Evolutionary conservation across 2,888 invertebrate genomes (phyloP), one percentile per base, ranked within the genome.

Genomic region (Nephrocerus scutellatus): DNA sequence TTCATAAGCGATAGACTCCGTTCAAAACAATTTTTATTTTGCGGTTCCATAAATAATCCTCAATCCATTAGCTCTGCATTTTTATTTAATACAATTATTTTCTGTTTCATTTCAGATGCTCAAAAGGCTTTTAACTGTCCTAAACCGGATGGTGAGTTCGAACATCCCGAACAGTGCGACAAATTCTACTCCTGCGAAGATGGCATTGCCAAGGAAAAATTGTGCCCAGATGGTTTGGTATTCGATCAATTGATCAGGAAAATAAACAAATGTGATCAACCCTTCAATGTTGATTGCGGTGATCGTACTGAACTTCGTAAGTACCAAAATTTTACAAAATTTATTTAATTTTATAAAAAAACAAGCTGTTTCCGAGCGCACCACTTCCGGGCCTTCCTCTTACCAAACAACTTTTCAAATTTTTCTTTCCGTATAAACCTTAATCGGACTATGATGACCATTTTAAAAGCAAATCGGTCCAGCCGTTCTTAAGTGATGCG

Each of bases 261-360:
- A 71, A 74, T 84, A 62, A 90, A 89, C 74, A 89, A 90, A 63
- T 91, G 91, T 62, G 91, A 91, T 70, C 88, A 89, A 62, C 84
- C 88, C 60, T 90, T 89, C 78, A 89, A 88, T 60, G 87, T 88
- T 14, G 90, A 90, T 63, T 91, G 91, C 58, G 88, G 84, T 35
- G 87, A 89, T 63, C 80, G 90, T 62, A 77, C 81, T 33, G 86
- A 89, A 69, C 74, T 90, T 48, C 91, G 90, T 91, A 76, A 84
- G 89, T 79, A 33, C 6, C 5, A n/a, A 3, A 3, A 9, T 7
- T n/a, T n/a, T n/a, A n/a, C n/a, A n/a, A 28, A 14, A 3, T 8
- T 25, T 34, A 14, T n/a, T 9, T 18, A 3, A 29, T 8, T 14
- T 15, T 16, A 12, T 2, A 12, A 6, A 23, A 16, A 6, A 13